These are phyloP conservation scores for Cynodonichthys magdalenae DNA, from an alignment of 2,797 vertebrate species.

Conservation along the genomic window DNA sequence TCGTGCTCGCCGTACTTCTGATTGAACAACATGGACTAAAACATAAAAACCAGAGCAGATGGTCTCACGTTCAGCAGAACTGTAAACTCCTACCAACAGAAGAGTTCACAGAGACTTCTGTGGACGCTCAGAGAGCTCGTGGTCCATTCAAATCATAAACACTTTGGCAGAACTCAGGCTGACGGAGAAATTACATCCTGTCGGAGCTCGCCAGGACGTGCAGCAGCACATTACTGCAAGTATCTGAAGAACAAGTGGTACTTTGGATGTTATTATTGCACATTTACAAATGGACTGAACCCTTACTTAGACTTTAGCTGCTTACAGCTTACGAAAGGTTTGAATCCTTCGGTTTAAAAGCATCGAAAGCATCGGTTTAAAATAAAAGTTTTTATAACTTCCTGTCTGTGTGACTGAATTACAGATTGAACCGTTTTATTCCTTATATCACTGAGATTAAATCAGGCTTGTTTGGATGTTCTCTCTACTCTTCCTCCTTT, in stretches of 20 bases:
- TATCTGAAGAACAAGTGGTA: slow-evolving; percentile 1
- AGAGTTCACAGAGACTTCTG: neutral
- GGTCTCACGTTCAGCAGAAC: neutral
- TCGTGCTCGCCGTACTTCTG: neutral
- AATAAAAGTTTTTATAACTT: neutral
- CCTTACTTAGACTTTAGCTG: neutral
- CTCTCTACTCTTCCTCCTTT: slow-evolving; percentile 14
- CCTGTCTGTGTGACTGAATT: neutral
- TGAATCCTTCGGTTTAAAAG: no score
- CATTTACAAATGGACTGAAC: neutral
- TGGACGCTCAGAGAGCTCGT: neutral
- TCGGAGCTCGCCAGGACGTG: neutral
- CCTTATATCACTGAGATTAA: neutral
- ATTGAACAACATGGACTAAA: slow-evolving; percentile 1
- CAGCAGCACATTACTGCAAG: neutral
- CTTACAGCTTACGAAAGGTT: neutral
- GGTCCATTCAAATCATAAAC: slow-evolving; percentile 31
- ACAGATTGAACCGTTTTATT: neutral
- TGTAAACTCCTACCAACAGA: slow-evolving; percentile 1
- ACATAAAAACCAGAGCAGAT: neutral
- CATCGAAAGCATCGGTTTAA: neutral
- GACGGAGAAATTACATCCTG: slow-evolving; percentile 27
- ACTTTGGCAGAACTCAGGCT: slow-evolving; percentile 16
- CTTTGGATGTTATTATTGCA: slow-evolving; percentile 2
- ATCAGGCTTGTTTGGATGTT: neutral